Evolutionary conservation across 1,140 invertebrate genomes (phyloP).

Genomic region (Neuroterus valhalla): DNA sequence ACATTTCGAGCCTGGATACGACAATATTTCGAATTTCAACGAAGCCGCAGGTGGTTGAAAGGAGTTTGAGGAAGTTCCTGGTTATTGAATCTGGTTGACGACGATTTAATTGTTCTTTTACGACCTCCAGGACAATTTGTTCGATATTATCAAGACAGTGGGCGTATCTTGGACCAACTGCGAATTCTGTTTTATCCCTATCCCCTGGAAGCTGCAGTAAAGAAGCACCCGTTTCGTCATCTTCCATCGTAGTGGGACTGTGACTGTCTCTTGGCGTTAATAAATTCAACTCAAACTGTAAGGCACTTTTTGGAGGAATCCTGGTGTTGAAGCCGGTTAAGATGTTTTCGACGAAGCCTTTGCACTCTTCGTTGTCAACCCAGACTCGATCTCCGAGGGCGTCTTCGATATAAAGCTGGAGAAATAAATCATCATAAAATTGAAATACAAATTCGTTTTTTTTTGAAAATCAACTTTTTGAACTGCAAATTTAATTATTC

Average conservation of each 20-base stretch:
- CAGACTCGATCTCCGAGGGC: conserved; percentile 93
- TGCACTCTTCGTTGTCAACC: conserved; percentile 94
- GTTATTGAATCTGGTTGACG: conserved; percentile 91
- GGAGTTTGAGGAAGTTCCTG: conserved; percentile 89
- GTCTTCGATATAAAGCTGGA: conserved; percentile 94
- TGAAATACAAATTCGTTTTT: background rate
- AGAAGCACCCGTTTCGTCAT: conserved; percentile 75
- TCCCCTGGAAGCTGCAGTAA: conserved; percentile 61
- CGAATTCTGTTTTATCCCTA: conserved; percentile 74
- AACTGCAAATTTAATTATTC: too few relatives aligned
- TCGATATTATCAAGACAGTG: conserved; percentile 84
- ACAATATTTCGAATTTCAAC: conserved; percentile 89
- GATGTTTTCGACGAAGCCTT: conserved; percentile 95
- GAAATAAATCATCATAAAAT: conserved; percentile 46
- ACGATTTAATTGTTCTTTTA: conserved; percentile 90
- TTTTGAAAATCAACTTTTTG: too few relatives aligned
- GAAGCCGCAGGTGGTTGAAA: conserved; percentile 90
- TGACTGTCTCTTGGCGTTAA: conserved; percentile 73
- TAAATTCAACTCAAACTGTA: conserved; percentile 78
- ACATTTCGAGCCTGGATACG: conserved; percentile 90
- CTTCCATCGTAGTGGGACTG: conserved; percentile 75
- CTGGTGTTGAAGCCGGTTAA: conserved; percentile 91
- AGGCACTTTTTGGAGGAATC: conserved; percentile 78
- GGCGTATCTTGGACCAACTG: conserved; percentile 77
- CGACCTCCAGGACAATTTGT: conserved; percentile 87